Base-by-base conservation (phyloP, 2,888 invertebrate genomes). In the Altica lythri region DNA sequence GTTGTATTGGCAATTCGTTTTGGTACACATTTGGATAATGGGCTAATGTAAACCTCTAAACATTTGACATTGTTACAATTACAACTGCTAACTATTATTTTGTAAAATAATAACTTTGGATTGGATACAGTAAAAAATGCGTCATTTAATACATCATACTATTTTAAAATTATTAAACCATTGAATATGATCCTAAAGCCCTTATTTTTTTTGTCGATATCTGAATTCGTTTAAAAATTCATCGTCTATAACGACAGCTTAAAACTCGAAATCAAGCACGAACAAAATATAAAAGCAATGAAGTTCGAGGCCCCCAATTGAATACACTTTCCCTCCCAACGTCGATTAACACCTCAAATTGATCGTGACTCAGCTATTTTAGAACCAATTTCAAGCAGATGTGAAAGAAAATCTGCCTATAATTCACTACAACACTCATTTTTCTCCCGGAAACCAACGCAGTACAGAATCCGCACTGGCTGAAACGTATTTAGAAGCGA, bases 401-500 rank as follows among this genome's bases (percentile, higher is more conserved):
- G 51, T 43, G 47, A 29, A 51, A 43, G 45, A 32, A 51, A 51
- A 55, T 46, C 51, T 55, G 40, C 51, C 51, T 47, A 40, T 58
- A 56, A 59, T 51, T 59, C 53, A 59, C 49, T 53, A 40, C 51
- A 53, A 38, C 56, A 50, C 53, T 43, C 46, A 56, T 59, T 53
- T 59, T 51, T 42, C 48, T 55, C 56, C 27, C 34, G 35, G 49
- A 56, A 51, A 43, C 49, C 44, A 35, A 34, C 32, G 14, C 34
- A 27, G 22, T 30, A 50, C 44, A 14, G 13, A 30, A 37, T 43
- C 35, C 17, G 48, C 51, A 55, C 45, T 49, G 51, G 49, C 45
- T 54, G 48, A 51, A 40, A 45, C 55, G 58, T 63, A 65, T 63
- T 65, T 63, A 62, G 63, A 55, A 57, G 53, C 59, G 62, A 59